Evolutionary conservation across 1,140 invertebrate species (phyloP).

Genomic region (Pseudomyrmex cubaensis): DNA sequence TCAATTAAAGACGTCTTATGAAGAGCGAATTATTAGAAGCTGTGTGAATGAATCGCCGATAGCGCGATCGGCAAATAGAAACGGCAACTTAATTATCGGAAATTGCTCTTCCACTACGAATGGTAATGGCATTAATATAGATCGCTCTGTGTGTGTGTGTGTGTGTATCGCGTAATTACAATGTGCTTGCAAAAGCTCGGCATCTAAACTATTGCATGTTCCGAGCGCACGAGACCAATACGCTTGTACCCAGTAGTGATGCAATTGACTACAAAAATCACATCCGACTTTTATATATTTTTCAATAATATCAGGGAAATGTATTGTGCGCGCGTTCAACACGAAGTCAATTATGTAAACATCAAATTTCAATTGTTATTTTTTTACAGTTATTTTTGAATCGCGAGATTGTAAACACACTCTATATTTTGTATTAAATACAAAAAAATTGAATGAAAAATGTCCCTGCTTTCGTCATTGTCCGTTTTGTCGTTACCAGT

Average conservation of each 20-base stretch:
- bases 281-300: constrained; percentile 18
- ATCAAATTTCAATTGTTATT: constrained; percentile 20
- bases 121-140: constrained; percentile 46
- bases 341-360: constrained; percentile 15
- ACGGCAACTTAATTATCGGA: constrained; percentile 47
- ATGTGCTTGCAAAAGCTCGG: constrained; percentile 28
- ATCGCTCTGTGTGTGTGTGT: background rate
- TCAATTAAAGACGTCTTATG: constrained; percentile 11
- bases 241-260: background rate
- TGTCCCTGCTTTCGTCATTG: constrained; percentile 3
- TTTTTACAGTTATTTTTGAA: constrained; percentile 10
- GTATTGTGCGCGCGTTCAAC: background rate
- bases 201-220: constrained; percentile 10
- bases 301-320: constrained; percentile 6
- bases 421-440: background rate
- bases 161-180: constrained; percentile 31
- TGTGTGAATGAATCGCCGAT: constrained; percentile 35
- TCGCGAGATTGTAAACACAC: background rate
- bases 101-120: constrained; percentile 34
- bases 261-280: constrained; percentile 29
- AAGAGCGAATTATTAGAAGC: constrained; percentile 32
- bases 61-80: constrained; percentile 45
- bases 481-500: background rate
- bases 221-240: background rate
- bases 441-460: constrained; percentile 14